phyloP scores from a whole-genome alignment of 1,140 invertebrate genomes.

The Cardiocondyla obscurior region DNA sequence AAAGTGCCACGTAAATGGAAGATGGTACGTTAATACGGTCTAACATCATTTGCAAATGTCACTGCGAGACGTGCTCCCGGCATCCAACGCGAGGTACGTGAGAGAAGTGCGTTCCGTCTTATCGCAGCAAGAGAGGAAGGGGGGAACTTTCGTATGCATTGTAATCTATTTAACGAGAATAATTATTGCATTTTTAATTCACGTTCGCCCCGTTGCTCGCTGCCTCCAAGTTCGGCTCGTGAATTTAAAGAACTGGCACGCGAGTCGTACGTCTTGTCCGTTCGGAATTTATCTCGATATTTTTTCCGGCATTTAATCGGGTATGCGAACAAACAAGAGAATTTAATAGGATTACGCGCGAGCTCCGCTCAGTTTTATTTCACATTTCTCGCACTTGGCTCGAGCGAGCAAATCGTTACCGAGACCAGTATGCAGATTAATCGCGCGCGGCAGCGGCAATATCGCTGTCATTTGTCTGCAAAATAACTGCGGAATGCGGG shows the following conservation, averaged over 20 bases:
- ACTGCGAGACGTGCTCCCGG: conserved; percentile 52
- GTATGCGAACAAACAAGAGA: neutral
- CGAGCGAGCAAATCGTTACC: conserved; percentile 28
- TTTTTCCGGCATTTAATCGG: no score
- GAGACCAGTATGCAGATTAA: conserved; percentile 46
- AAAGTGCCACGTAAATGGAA: conserved; percentile 50
- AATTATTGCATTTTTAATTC: neutral
- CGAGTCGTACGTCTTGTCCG: neutral
- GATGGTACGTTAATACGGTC: conserved; percentile 59
- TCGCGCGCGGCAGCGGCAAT: conserved; percentile 32
- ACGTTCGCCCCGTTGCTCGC: no score
- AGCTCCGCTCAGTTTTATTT: neutral
- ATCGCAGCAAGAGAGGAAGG: no score
- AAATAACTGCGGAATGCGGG: conserved; percentile 41
- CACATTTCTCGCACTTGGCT: conserved; percentile 9
- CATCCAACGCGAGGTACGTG: conserved; percentile 18
- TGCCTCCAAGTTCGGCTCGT: no score
- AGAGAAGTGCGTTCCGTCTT: conserved; percentile 21
- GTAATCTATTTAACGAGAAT: no score
- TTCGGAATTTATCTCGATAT: neutral
- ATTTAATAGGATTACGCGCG: neutral
- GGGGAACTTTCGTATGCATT: no score
- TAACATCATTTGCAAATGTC: conserved; percentile 71
- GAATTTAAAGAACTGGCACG: no score
- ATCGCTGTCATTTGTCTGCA: conserved; percentile 47